Conservation (phyloP, 2,113 vertebrate genomes). For the Gobio gobio region DNA sequence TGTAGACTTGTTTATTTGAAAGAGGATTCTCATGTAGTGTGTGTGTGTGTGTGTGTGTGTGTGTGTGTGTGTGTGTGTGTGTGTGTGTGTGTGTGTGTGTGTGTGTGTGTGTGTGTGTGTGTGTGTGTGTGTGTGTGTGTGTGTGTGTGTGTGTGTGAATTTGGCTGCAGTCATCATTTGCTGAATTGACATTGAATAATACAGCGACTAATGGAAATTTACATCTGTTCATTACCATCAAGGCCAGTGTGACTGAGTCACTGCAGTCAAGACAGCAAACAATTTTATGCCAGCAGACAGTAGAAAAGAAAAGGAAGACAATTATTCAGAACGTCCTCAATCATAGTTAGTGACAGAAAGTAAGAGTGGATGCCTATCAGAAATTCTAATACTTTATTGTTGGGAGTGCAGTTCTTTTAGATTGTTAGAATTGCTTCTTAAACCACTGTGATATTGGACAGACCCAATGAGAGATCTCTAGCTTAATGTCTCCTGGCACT, state of each 20-base stretch:
- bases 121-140: neutral
- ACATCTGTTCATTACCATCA: neutral
- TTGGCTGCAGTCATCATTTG: neutral
- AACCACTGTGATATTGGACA: neutral
- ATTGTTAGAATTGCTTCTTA: conserved; percentile 6
- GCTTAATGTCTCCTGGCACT: conserved; percentile 20
- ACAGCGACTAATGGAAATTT: neutral
- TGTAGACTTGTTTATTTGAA: neutral
- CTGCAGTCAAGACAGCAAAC: neutral
- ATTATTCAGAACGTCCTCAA: neutral
- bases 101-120: neutral
- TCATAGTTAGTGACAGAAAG: neutral
- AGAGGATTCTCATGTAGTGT: neutral
- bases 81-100: neutral
- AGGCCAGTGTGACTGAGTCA: neutral
- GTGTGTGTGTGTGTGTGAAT: neutral
- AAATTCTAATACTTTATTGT: neutral
- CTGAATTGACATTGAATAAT: neutral
- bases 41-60: neutral
- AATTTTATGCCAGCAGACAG: neutral
- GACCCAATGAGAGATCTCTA: neutral
- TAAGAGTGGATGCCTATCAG: neutral
- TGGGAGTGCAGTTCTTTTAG: neutral
- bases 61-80: neutral
- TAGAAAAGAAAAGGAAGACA: neutral